Base-by-base conservation (phyloP, 2,113 vertebrate species). In the Lophochroa leadbeateri region DNA sequence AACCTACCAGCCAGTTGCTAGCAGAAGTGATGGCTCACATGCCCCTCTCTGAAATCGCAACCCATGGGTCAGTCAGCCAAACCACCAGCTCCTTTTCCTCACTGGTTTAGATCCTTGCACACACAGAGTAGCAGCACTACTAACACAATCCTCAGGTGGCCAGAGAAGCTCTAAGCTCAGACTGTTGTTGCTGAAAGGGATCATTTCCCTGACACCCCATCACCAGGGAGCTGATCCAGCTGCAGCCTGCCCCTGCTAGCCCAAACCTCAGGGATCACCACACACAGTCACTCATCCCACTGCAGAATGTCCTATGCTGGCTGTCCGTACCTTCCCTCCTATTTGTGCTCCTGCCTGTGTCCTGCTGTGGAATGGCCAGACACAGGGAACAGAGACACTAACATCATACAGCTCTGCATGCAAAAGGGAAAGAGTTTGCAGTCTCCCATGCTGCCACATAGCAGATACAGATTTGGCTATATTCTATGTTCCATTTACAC, bases 21-120 rank as follows among this genome's bases (percentile, higher is more conserved):
- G 24, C 41, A 75, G 70, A 44, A 76, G 41, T 0, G 0, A 35
- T 67, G 44, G 37, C 10, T 79, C 31, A 33, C 0, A 0, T 65
- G 37, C 7, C 19, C 13, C 31, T 15, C 1, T 75, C 37, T 35
- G 43, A 88, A 93, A 41, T 13, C 52, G 68, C 70, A 68, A 10
- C 6, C 17, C 29, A 58, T 20, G 25, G 27, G 6, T 60, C 41
- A 41, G 37, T 9, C 41, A 86, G 37, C 27, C 19, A 6, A 80
- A 43, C 50, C 82, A 11, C 50, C 28, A 60, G 14, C n/a, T 64
- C n/a, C 49, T 9, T 83, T 52, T 86, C 43, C 60, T 90, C 19
- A 8, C 61, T 60, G 19, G 8, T 49, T 71, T 53, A 55, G 27
- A 16, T n/a, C n/a, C 37, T 49, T 83, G 29, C 39, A 69, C 53